A percentile compares a stretch with the other conserved stretches of the same genome.
Conservation (phyloP, 2,113 vertebrate genomes). For the Apodemus speciosus region DNA sequence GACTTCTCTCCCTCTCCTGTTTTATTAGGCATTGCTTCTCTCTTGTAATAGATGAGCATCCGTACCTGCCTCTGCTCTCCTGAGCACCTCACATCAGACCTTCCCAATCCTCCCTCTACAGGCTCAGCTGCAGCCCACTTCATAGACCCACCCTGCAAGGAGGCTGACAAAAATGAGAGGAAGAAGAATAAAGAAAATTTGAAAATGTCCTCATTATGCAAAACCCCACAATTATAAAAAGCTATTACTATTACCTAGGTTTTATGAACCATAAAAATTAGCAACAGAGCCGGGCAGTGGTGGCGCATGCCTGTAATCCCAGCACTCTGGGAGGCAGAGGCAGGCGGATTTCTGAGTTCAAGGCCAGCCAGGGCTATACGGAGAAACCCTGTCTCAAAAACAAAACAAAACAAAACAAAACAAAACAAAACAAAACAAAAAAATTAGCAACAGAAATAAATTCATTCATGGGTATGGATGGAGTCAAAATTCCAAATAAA, state of each 20-base stretch:
- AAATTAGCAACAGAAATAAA: no score
- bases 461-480: not conserved
- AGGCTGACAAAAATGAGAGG: not conserved
- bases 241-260: not conserved
- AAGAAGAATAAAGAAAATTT: not conserved
- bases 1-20: not conserved
- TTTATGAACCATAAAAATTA: not conserved
- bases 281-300: no score
- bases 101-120: not conserved
- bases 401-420: no score
- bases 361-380: no score
- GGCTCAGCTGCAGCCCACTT: not conserved
- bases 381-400: no score
- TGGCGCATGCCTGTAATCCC: no score
- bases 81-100: not conserved
- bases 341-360: no score
- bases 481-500: not conserved
- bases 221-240: not conserved
- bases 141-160: not conserved
- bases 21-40: not conserved
- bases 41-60: no score
- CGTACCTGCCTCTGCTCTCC: not conserved
- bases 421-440: no score
- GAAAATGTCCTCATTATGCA: not conserved
- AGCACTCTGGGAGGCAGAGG: no score